Percentiles rank a stretch among this genome's conserved stretches.
These are phyloP conservation scores for Bergia sp. DNA, from an alignment of 92 coral and sea anemone genomes.

Conservation along the genomic window DNA sequence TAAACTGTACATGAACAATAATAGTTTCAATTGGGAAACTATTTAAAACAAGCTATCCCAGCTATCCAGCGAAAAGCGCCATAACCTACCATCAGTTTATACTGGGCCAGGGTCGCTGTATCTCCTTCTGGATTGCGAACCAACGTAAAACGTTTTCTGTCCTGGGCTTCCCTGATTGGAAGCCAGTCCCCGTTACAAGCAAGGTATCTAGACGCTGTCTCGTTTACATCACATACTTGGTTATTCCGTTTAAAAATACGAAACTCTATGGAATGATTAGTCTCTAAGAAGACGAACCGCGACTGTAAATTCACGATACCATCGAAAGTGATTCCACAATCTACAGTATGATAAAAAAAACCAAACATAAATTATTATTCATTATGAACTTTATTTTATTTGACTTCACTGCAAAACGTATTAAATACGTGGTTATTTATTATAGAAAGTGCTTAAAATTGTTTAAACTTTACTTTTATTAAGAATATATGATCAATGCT, in stretches of 20 bases:
- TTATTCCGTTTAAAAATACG: background rate
- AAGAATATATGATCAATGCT: too few species aligned
- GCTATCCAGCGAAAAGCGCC: background rate
- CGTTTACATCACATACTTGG: conserved; percentile 3
- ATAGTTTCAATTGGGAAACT: background rate
- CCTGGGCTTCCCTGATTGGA: background rate
- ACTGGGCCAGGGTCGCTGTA: background rate
- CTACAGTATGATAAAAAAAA: background rate
- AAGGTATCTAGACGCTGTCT: conserved; percentile 34
- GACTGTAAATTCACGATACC: background rate
- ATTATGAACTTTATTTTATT: too few species aligned
- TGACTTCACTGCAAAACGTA: too few species aligned
- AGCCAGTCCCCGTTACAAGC: conserved; percentile 29
- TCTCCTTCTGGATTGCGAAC: background rate
- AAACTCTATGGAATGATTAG: background rate
- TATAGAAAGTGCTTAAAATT: too few species aligned
- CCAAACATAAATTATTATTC: background rate
- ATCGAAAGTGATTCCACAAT: conserved; percentile 12
- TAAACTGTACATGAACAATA: too few species aligned
- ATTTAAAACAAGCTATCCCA: background rate
- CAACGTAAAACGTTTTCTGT: background rate
- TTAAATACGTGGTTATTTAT: too few species aligned
- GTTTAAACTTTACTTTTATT: too few species aligned
- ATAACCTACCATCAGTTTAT: background rate
- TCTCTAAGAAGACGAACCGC: background rate